Percentiles rank a stretch among this genome's conserved stretches.
phyloP scores from a whole-genome alignment of 2,797 vertebrate genomes.

The Arnoldichthys spilopterus region DNA sequence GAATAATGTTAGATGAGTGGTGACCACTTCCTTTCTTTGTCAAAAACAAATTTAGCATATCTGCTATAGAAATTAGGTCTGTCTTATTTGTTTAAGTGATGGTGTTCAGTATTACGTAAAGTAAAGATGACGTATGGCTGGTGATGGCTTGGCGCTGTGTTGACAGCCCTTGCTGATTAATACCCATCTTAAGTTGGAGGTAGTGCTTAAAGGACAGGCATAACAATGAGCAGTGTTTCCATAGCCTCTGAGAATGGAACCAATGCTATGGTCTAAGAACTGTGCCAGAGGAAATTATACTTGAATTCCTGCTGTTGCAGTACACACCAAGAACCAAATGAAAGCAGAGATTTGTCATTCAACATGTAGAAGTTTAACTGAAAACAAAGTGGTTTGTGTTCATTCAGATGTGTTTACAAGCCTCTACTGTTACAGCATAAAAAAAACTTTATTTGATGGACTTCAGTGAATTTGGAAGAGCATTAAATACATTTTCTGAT shows the following conservation, averaged over 20 bases:
- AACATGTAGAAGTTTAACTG: slow-evolving; percentile 26
- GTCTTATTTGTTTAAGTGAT: not conserved
- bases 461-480: slow-evolving; percentile 50
- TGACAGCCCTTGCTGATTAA: not conserved
- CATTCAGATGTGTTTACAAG: slow-evolving; percentile 62
- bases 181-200: not conserved
- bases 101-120: not conserved
- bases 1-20: not conserved
- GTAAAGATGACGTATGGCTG: not conserved
- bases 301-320: not conserved
- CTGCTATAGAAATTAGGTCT: not conserved
- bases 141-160: not conserved
- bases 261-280: not conserved
- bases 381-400: slow-evolving; percentile 30
- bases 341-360: slow-evolving; percentile 29
- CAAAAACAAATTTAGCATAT: not conserved
- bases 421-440: slow-evolving; percentile 54
- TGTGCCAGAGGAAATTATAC: slow-evolving; percentile 7
- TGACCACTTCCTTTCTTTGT: not conserved
- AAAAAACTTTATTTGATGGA: slow-evolving; percentile 44
- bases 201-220: not conserved
- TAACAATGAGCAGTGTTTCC: not conserved
- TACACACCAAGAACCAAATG: not conserved
- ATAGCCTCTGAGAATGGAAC: not conserved
- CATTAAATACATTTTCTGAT: slow-evolving; percentile 59